Evolutionary conservation across 2,113 vertebrate species (phyloP), one percentile per base, ranked within the genome.

Genomic region (Martes martes): DNA sequence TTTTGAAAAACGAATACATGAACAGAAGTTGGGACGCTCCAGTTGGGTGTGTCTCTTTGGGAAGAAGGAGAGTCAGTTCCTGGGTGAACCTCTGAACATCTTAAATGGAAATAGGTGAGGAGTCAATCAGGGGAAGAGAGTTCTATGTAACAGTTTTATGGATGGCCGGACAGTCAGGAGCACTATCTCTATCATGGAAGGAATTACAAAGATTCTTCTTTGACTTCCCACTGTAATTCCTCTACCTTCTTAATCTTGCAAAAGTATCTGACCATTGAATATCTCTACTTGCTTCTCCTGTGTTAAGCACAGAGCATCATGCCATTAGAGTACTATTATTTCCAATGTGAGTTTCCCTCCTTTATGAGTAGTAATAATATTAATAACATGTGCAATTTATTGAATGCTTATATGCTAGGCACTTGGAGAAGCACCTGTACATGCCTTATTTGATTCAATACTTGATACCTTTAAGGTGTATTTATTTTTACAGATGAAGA

Each of bases 371-470:
- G 45, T 63, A 88, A 76, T 55, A 91, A 36, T 55, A 83, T 63
- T 73, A 90, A 61, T 55, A 61, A 91, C 8, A 80, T 9, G 26
- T 87, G 15, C 3, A 71, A 80, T 45, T 94, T 79, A 15, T 24
- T 81, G 33, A 95, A 74, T 92, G 18, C 11, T 89, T 92, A 39
- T 74, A 88, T 91, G 16, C 19, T 87, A 65, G 16, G 31, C 47
- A 52, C 3, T 96, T 89, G n/a, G 26, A 80, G 33, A 93, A 67
- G 5, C 4, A 28, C 80, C 7, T 94, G 96, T 91, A 65, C 1
- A 73, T 96, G 71, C 5, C 31, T 95, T 94, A 85, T 10, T 21
- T 95, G 28, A 82, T 86, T 95, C n/a, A 93, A 85, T 47, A 78
- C 26, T 59, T 85, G 42, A 39, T 93, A 91, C 7, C 0, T 13